Evolutionary conservation across 2,888 invertebrate genomes (phyloP).

Genomic region (Parelbella ahira): DNA sequence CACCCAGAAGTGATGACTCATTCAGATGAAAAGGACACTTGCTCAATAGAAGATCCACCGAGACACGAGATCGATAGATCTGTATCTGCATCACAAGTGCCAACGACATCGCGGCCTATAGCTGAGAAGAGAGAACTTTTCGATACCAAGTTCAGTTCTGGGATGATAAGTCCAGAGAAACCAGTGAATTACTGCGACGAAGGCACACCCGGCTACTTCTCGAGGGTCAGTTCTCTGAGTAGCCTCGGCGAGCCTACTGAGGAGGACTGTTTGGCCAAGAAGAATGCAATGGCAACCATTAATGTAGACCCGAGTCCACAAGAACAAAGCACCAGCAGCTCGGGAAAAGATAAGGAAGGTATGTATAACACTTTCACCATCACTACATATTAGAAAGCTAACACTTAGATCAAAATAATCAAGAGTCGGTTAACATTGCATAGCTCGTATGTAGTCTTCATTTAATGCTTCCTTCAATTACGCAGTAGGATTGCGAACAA

Average conservation of each 20-base stretch:
- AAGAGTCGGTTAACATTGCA: too few relatives aligned
- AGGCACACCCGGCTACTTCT: slow-evolving; percentile 91
- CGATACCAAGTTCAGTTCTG: slow-evolving; percentile 82
- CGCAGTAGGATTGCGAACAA: too few relatives aligned
- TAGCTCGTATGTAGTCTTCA: too few relatives aligned
- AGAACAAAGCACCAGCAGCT: slow-evolving; percentile 51
- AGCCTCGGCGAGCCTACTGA: slow-evolving; percentile 79
- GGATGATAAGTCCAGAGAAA: slow-evolving; percentile 88
- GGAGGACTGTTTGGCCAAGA: slow-evolving; percentile 66
- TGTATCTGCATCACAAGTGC: slow-evolving; percentile 51
- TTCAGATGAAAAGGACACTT: slow-evolving; percentile 74
- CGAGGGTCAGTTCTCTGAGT: slow-evolving; percentile 82
- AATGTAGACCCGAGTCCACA: slow-evolving; percentile 49
- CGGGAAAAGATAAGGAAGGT: slow-evolving; percentile 73
- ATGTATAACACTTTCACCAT: too few relatives aligned
- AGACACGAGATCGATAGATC: slow-evolving; percentile 69
- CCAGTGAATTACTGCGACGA: slow-evolving; percentile 92
- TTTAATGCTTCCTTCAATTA: too few relatives aligned
- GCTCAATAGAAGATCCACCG: slow-evolving; percentile 71
- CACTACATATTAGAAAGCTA: slow-evolving; percentile 2
- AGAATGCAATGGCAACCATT: slow-evolving; percentile 68
- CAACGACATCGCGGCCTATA: slow-evolving; percentile 40
- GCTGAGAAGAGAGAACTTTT: slow-evolving; percentile 57
- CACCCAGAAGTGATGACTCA: slow-evolving; percentile 72
- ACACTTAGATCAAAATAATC: too few relatives aligned